Evolutionary conservation across 1,140 invertebrate species (phyloP).

Genomic region (Reticulitermes speratus): DNA sequence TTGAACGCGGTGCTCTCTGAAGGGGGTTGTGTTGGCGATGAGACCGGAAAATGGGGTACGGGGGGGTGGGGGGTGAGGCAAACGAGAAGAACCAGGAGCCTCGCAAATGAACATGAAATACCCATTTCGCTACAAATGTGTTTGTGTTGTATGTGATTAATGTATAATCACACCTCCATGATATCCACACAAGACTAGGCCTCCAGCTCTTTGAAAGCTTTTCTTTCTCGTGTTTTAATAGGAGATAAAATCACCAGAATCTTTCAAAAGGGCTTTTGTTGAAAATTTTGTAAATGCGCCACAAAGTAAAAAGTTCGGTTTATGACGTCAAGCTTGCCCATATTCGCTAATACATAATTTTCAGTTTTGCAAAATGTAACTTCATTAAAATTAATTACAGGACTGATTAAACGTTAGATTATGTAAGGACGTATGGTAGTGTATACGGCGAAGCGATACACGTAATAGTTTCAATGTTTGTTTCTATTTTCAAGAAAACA

Average conservation of each 20-base stretch:
- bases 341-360: no score
- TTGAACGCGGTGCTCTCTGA: neutral
- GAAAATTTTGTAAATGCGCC: no score
- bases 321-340: no score
- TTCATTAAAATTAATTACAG: no score
- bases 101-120: conserved; percentile 36
- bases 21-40: neutral
- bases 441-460: no score
- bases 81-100: conserved; percentile 33
- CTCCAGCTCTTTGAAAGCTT: neutral
- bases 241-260: neutral
- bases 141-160: conserved; percentile 37
- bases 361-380: no score
- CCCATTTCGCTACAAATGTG: conserved; percentile 37
- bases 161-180: conserved; percentile 28
- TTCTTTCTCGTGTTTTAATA: neutral
- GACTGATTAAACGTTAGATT: no score
- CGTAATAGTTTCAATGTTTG: no score
- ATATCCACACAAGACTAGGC: conserved; percentile 2
- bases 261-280: neutral
- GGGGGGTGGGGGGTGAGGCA: neutral
- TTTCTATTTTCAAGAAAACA: no score
- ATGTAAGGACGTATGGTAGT: no score
- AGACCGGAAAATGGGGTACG: neutral
- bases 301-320: no score